Conservation (phyloP, 1,140 invertebrate genomes). For the Calycopis cecrops region DNA sequence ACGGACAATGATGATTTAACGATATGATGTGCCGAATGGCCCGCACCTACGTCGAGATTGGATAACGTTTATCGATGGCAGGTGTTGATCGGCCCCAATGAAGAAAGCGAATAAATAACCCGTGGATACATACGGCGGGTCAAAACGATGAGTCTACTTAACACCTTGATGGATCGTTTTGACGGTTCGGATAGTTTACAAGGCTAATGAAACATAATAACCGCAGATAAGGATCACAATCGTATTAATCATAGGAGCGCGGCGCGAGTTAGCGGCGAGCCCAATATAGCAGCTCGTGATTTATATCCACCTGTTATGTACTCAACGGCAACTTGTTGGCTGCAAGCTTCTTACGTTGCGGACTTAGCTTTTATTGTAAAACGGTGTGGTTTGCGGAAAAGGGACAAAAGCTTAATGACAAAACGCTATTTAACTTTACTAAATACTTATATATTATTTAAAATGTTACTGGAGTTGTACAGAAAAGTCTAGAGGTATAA, state of each 20-base stretch:
- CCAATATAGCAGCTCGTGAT: constrained; percentile 34
- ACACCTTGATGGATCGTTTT: constrained; percentile 72
- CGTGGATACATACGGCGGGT: constrained; percentile 39
- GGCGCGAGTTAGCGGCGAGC: constrained; percentile 3
- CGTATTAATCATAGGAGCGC: constrained; percentile 49
- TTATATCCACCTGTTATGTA: constrained; percentile 49
- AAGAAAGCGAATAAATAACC: constrained; percentile 37
- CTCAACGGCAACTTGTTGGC: constrained; percentile 5
- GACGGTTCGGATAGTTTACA: constrained; percentile 64
- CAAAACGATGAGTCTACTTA: constrained; percentile 63
- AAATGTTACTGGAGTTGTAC: too few species aligned
- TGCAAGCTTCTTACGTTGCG: constrained; percentile 5
- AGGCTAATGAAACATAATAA: constrained; percentile 73
- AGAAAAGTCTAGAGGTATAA: too few species aligned
- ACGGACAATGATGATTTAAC: constrained; percentile 44
- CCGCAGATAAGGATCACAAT: constrained; percentile 66
- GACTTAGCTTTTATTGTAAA: constrained; percentile 1
- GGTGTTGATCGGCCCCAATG: constrained; percentile 46
- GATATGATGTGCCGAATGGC: constrained; percentile 33
- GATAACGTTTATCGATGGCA: constrained; percentile 59
- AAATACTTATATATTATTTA: too few species aligned
- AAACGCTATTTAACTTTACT: too few species aligned
- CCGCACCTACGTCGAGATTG: constrained; percentile 52
- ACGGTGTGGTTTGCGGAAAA: background rate
- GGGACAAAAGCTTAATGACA: too few species aligned